phyloP scores from a whole-genome alignment of 2,113 vertebrate genomes.

The Rhinogobius similis region DNA sequence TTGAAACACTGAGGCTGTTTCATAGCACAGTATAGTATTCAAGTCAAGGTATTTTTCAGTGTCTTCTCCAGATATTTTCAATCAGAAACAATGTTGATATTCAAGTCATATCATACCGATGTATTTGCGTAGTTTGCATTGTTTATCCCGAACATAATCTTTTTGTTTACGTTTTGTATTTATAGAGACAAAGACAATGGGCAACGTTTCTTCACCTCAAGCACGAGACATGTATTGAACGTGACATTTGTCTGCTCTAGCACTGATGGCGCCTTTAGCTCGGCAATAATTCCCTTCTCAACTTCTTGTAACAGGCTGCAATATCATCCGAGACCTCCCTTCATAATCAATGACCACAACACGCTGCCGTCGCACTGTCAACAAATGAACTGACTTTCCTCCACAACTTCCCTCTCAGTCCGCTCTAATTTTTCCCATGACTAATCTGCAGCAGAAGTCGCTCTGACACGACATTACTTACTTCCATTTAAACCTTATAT shows the following conservation, averaged over 20 bases:
- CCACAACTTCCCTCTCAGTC: neutral
- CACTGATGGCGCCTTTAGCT: neutral
- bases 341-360: neutral
- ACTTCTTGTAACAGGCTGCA: neutral
- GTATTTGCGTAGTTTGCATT: too few species aligned
- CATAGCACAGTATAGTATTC: too few species aligned
- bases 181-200: too few species aligned
- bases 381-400: neutral
- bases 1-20: too few species aligned
- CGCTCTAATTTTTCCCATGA: conserved; percentile 1
- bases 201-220: too few species aligned
- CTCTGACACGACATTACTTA: conserved; percentile 4
- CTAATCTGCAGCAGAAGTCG: conserved; percentile 1
- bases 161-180: too few species aligned
- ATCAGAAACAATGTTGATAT: too few species aligned
- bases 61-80: too few species aligned
- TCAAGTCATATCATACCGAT: too few species aligned
- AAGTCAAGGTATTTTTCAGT: too few species aligned
- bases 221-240: neutral
- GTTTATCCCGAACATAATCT: too few species aligned
- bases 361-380: neutral
- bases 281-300: neutral
- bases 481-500: neutral
- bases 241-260: neutral
- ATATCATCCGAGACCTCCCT: neutral